Conservation (phyloP, 2,888 invertebrate species). For the Brachyopa scutellaris region DNA sequence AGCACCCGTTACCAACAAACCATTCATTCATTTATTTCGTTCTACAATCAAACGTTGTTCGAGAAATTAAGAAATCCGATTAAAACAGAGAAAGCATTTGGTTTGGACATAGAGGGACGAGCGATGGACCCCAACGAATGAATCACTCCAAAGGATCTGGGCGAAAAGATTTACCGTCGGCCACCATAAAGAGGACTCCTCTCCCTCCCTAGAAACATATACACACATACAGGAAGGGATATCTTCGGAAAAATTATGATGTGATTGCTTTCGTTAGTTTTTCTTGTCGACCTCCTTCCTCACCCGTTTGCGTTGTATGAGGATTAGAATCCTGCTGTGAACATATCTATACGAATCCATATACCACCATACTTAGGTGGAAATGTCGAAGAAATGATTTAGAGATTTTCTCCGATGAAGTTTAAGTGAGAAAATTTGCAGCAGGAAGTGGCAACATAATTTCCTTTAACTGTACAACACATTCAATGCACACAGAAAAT, state of each 20-base stretch:
- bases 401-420: conserved; percentile 65
- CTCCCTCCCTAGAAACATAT: neutral
- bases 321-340: conserved; percentile 53
- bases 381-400: conserved; percentile 64
- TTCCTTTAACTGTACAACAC: conserved; percentile 54
- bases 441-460: conserved; percentile 72
- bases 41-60: conserved; percentile 63
- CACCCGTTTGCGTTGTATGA: neutral
- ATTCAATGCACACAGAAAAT: conserved; percentile 47
- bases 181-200: conserved; percentile 21
- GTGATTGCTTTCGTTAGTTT: conserved; percentile 63
- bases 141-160: conserved; percentile 51
- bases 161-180: conserved; percentile 55
- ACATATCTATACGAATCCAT: conserved; percentile 15
- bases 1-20: conserved; percentile 26
- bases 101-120: conserved; percentile 1
- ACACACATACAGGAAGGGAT: conserved; percentile 18
- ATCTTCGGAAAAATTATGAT: conserved; percentile 66
- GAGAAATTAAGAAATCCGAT: conserved; percentile 71
- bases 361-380: neutral
- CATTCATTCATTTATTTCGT: conserved; percentile 53
- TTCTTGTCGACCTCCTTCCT: conserved; percentile 16
- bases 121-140: conserved; percentile 26
- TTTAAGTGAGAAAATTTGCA: conserved; percentile 72
- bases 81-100: conserved; percentile 67